Evolutionary conservation across 1,140 invertebrate genomes (phyloP), one percentile per base, ranked within the genome.

Genomic region (Drosophila mauritiana): DNA sequence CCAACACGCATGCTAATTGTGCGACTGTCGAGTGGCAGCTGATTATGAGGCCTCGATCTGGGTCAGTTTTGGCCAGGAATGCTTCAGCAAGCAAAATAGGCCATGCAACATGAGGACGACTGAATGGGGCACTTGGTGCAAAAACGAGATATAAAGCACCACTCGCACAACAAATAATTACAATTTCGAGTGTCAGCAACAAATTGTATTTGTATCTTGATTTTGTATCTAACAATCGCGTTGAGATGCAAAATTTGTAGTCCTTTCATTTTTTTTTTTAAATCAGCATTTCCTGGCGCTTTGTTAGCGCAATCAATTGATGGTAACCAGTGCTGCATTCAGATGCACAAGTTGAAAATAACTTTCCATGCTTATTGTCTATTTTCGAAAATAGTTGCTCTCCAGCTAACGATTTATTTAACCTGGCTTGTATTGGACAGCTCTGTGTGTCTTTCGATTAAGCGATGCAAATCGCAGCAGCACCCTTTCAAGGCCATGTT

Each of bases 1-100:
- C 48, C 62, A 53, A 53, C 34, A 27, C 42, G 67, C 25, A 40
- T 42, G 51, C 36, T 69, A 68, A 70, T 55, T 55, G 34, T 25
- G 48, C 22, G 48, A 39, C 17, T 51, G 46, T 42, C 45, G 8
- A 52, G 58, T 27, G 20, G 34, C 25, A 6, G 25, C 42, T 55
- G 20, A 70, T 70, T 40, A 34, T 12, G 36, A n/a, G 39, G 46
- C 25, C 36, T 11, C 2, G 12, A 52, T 17, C 49, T 56, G 54
- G 22, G 22, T 43, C 54, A 27, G 3, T 27, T 12, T 10, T 2
- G 17, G 39, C 31, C 17, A 13, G 11, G 37, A 31, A 31, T 31
- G 7, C 7, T 31, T 2, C 25, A 49, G 25, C 12, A 7, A 49
- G 25, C 12, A 7, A 4, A 49, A 49, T 49, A 10, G 46, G 46